Conservation (phyloP, 2,113 vertebrate genomes). For the Ancistrus triradiatus region DNA sequence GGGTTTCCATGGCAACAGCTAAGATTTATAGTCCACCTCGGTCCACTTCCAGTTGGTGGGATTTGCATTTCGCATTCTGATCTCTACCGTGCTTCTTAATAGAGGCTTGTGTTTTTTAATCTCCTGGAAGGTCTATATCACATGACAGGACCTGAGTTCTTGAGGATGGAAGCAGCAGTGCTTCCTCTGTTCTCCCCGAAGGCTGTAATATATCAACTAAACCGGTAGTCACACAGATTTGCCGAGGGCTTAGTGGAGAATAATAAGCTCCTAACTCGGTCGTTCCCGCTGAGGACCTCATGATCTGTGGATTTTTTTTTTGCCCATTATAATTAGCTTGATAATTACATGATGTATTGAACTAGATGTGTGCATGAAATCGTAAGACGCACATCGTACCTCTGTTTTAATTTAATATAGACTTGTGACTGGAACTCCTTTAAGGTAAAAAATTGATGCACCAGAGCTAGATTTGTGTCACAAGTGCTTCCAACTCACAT, state of each 20-base stretch:
- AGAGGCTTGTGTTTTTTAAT: background rate
- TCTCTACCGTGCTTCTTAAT: background rate
- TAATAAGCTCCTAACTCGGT: background rate
- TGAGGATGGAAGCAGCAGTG: background rate
- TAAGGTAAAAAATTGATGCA: too few relatives aligned
- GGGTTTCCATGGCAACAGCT: conserved; percentile 38
- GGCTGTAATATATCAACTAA: conserved; percentile 12
- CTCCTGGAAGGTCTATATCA: background rate
- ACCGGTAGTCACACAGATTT: conserved; percentile 6
- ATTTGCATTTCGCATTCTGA: conserved; percentile 13
- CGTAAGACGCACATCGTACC: too few relatives aligned
- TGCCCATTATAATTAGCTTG: background rate
- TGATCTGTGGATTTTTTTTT: background rate
- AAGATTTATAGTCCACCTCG: conserved; percentile 22
- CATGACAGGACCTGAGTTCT: background rate
- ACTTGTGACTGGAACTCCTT: too few relatives aligned
- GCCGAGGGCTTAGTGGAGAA: background rate
- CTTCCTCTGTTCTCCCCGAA: background rate
- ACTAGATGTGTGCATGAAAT: too few relatives aligned
- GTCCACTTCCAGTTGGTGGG: conserved; percentile 11
- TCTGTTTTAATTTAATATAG: too few relatives aligned
- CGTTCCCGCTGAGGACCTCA: background rate
- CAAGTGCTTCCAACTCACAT: too few relatives aligned
- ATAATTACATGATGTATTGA: background rate
- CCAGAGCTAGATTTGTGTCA: too few relatives aligned